Base-by-base conservation (phyloP, 2,113 vertebrate species). In the Corynorhinus townsendii region DNA sequence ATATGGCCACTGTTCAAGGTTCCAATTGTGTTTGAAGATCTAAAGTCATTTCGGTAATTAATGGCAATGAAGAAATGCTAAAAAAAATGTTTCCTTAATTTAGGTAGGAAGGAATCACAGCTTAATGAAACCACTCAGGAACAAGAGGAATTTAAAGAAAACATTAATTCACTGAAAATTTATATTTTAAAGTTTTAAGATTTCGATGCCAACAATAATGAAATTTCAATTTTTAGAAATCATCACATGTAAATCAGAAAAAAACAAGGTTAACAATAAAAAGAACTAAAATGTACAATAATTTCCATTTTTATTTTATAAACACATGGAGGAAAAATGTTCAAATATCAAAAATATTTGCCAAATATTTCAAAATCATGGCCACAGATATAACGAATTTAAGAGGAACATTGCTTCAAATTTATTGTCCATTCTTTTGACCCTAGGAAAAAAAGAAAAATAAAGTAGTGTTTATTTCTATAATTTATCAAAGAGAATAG, bases 401-500 rank as follows among this genome's bases (percentile, higher is more conserved):
- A 90, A 66, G 76, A 26, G 19, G 75, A 90, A 85, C 30, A 26
- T 35, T 89, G 16, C 62, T 97, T 52, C 90, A 94, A 83, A 52
- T 26, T 94, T 56, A 84, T 56, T 3, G 4, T 64, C 1, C 17
- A 12, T 89, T 90, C 76, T 89, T 97, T 91, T 89, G 59, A 89
- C 59, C 90, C n/a, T 54, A 93, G n/a, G 68, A 93, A 83, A 22
- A 87, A 80, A 79, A 83, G 80, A 62, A 83, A 82, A 88, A 82
- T 15, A 83, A 66, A 71, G 35, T 68, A 86, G 15, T 86, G 64
- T 79, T 96, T 97, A 95, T 94, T 93, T 93, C 90, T 86, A 90
- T 26, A 96, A 66, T 95, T 94, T 95, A 89, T 96, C 92, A 96
- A 86, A 72, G 75, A 91, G 95, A 95, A 82, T 80, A 59, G 30